Conservation (phyloP, 2,888 invertebrate species). For the Clivina fossor region DNA sequence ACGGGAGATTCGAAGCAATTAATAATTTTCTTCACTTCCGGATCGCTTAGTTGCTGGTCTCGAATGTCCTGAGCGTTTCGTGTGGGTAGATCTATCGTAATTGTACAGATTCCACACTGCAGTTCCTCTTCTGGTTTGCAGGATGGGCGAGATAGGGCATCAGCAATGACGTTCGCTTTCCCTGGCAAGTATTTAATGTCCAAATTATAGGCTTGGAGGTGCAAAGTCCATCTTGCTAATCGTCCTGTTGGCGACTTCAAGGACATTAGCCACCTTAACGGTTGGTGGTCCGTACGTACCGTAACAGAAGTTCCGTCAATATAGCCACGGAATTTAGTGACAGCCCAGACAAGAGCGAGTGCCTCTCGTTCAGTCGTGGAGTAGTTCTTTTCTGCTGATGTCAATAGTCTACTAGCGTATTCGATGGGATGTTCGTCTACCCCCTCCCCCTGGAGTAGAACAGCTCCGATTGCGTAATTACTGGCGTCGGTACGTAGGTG, state of each 20-base stretch:
- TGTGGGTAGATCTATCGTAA: conserved; percentile 35
- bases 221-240: conserved; percentile 49
- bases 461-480: conserved; percentile 17
- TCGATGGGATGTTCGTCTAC: conserved; percentile 27
- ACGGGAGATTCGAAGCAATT: conserved; percentile 34
- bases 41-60: conserved; percentile 37
- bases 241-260: conserved; percentile 48
- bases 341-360: conserved; percentile 43
- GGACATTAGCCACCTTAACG: conserved; percentile 50
- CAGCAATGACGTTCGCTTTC: conserved; percentile 46
- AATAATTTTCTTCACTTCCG: conserved; percentile 41
- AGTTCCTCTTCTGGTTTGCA: neutral
- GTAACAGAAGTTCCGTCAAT: conserved; percentile 46
- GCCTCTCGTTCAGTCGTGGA: conserved; percentile 43
- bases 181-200: conserved; percentile 47
- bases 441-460: conserved; percentile 26
- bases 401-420: conserved; percentile 30
- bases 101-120: conserved; percentile 25
- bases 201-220: conserved; percentile 47
- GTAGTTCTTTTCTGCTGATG: conserved; percentile 41
- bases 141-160: conserved; percentile 44
- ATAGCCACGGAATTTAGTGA: conserved; percentile 47
- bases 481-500: conserved; percentile 35
- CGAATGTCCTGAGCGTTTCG: conserved; percentile 26
- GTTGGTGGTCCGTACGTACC: conserved; percentile 50